Base-by-base conservation (phyloP, 2,888 invertebrate species). In the Melipona beecheii region DNA sequence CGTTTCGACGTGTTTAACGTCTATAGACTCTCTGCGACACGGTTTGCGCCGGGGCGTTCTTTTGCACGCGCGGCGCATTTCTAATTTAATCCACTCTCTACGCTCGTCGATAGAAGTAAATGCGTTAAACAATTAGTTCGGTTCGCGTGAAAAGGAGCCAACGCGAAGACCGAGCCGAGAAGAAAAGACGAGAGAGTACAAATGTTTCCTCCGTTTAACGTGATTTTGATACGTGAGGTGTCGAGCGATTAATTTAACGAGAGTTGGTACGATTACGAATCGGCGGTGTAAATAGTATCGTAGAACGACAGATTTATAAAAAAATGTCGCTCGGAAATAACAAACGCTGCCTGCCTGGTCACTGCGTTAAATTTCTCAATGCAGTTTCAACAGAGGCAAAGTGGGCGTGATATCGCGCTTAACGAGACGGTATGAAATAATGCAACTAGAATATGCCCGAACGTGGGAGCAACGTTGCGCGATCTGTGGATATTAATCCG, bases 41-140 rank as follows among this genome's bases (percentile, higher is more conserved):
- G 71, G 71, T 80, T 79, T 60, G 70, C 84, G 68, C 71, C 74
- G 24, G 56, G 24, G 56, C 9, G 56, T 70, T 83, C 75, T 83
- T 83, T 83, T 83, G 73, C 75, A 83, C 56, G n/a, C 56, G 15
- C 36, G 11, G 54, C 71, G 9, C 9, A 58, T 65, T 58, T 65
- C 69, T 74, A 77, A 76, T 83, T 76, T 70, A 65, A 27, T 76
- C 58, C 24, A 50, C 31, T 62, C 15, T 31, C 21, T 19, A 31
- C 4, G 6, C n/a, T 19, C 11, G 5, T n/a, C 24, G 6, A 21
- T 17, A 21, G 43, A 43, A 43, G 43, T 43, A 43, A 43, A 43
- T 43, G 9, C 43, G 43, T 43, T 43, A 11, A 11, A 43, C 9
- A 43, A 43, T 43, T 43, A 43, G 43, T 43, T 9, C 43, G 2